Percentiles rank a stretch among this genome's conserved stretches.
These are phyloP conservation scores for Oostethus manadensis DNA, from an alignment of 2,113 vertebrate genomes.

Conservation along the genomic window DNA sequence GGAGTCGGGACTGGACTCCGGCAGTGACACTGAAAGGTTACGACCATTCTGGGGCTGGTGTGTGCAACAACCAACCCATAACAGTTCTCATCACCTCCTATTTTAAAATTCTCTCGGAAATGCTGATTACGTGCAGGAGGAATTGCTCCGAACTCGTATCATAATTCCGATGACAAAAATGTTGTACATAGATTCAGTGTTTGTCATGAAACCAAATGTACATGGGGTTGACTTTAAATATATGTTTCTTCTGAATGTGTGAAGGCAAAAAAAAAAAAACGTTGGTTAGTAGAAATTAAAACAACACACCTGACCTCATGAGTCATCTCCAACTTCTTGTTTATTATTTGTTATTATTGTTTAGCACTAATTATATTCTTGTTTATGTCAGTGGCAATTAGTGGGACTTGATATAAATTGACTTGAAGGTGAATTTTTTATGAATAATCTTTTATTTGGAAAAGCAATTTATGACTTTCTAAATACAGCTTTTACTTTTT, in stretches of 20 bases:
- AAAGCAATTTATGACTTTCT: not conserved
- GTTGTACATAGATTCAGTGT: slow-evolving; percentile 38
- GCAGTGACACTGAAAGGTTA: not conserved
- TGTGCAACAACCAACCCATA: not conserved
- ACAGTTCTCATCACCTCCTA: not conserved
- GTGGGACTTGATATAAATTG: too few relatives aligned
- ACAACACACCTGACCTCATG: slow-evolving; percentile 19
- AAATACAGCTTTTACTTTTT: too few relatives aligned
- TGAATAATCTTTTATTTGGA: too few relatives aligned
- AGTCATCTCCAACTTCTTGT: not conserved
- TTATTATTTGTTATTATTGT: too few relatives aligned
- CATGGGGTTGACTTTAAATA: slow-evolving; percentile 41
- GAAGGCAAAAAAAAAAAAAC: slow-evolving; percentile 3
- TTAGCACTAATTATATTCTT: too few relatives aligned
- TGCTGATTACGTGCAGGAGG: not conserved
- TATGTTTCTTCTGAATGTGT: slow-evolving; percentile 37
- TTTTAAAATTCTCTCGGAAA: slow-evolving; percentile 1
- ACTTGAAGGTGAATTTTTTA: too few relatives aligned
- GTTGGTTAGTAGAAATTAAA: slow-evolving; percentile 46
- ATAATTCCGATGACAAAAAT: slow-evolving; percentile 29
- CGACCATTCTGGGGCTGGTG: not conserved
- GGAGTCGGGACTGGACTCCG: not conserved
- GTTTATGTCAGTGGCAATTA: too few relatives aligned
- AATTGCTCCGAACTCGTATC: slow-evolving; percentile 5
- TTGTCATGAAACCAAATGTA: slow-evolving; percentile 36